A percentile compares a stretch with the other conserved stretches of the same genome.
Conservation (phyloP, 2,888 invertebrate genomes). For the Marronus borbonicus region DNA sequence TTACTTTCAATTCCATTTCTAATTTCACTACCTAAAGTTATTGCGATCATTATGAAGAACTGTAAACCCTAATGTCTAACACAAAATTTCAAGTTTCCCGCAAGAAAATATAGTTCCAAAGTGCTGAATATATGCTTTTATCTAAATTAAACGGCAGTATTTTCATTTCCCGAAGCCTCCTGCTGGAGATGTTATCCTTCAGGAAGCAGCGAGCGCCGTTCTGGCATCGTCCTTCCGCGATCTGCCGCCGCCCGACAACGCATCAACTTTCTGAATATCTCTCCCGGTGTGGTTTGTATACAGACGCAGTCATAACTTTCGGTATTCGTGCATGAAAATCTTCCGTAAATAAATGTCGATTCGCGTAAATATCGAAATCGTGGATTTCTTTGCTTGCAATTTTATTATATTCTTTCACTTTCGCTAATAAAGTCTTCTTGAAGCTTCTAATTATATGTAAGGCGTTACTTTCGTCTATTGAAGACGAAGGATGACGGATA, state of each 20-base stretch:
- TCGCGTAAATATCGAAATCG: neutral
- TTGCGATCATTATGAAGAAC: neutral
- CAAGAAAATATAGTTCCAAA: slow-evolving; percentile 56
- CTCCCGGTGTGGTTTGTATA: neutral
- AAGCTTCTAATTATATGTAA: too few relatives aligned
- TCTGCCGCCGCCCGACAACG: slow-evolving; percentile 45
- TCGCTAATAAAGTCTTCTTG: too few relatives aligned
- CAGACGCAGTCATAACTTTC: neutral
- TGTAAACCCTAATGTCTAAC: neutral
- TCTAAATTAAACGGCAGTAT: slow-evolving; percentile 75
- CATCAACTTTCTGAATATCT: slow-evolving; percentile 46
- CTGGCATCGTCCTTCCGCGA: slow-evolving; percentile 56
- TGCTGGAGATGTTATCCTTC: slow-evolving; percentile 71
- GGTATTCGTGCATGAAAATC: neutral
- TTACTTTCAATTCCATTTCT: neutral
- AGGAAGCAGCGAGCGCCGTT: slow-evolving; percentile 64
- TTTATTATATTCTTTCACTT: too few relatives aligned
- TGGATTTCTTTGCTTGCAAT: too few relatives aligned
- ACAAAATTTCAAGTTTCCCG: slow-evolving; percentile 48
- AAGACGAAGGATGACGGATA: too few relatives aligned
- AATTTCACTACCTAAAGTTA: neutral
- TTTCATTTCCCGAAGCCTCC: slow-evolving; percentile 72
- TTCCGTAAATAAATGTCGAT: neutral
- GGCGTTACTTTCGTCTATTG: too few relatives aligned
- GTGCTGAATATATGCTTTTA: slow-evolving; percentile 72